Percentiles rank a stretch among this genome's conserved stretches.
Evolutionary conservation across 2,113 vertebrate genomes (phyloP).

Genomic region (Rhinolophus ferrumequinum): DNA sequence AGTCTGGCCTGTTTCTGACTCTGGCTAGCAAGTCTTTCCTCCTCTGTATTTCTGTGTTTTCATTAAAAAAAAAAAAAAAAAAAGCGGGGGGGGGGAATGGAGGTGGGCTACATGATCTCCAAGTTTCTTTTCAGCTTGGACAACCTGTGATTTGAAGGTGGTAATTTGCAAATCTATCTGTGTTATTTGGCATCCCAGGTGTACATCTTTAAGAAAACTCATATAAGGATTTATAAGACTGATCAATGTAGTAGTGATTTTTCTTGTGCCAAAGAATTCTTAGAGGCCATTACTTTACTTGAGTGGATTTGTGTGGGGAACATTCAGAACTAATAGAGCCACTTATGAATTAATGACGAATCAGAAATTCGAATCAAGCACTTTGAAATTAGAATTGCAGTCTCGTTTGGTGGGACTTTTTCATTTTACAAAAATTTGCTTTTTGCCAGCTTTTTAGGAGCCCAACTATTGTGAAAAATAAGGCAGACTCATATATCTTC

Average conservation of each 20-base stretch:
- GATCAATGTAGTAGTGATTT: slow-evolving; percentile 50
- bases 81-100: neutral
- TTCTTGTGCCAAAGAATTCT: slow-evolving; percentile 66
- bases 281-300: slow-evolving; percentile 52
- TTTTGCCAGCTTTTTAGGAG: slow-evolving; percentile 61
- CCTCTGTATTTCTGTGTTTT: slow-evolving; percentile 34
- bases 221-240: slow-evolving; percentile 64
- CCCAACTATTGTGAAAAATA: slow-evolving; percentile 64
- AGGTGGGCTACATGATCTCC: neutral
- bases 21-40: neutral
- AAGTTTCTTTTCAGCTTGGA: slow-evolving; percentile 56
- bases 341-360: slow-evolving; percentile 32
- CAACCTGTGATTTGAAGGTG: slow-evolving; percentile 53
- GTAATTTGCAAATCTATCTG: slow-evolving; percentile 78
- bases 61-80: neutral
- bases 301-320: slow-evolving; percentile 9
- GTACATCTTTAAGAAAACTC: slow-evolving; percentile 66
- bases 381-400: slow-evolving; percentile 63
- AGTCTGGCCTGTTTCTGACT: neutral
- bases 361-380: slow-evolving; percentile 65
- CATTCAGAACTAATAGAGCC: neutral
- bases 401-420: slow-evolving; percentile 40
- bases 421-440: slow-evolving; percentile 42
- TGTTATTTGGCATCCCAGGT: slow-evolving; percentile 63
- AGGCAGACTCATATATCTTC: slow-evolving; percentile 60